A percentile compares a stretch with the other conserved stretches of the same genome.
Conservation (phyloP, 2,888 invertebrate genomes). For the Rhingia rostrata region DNA sequence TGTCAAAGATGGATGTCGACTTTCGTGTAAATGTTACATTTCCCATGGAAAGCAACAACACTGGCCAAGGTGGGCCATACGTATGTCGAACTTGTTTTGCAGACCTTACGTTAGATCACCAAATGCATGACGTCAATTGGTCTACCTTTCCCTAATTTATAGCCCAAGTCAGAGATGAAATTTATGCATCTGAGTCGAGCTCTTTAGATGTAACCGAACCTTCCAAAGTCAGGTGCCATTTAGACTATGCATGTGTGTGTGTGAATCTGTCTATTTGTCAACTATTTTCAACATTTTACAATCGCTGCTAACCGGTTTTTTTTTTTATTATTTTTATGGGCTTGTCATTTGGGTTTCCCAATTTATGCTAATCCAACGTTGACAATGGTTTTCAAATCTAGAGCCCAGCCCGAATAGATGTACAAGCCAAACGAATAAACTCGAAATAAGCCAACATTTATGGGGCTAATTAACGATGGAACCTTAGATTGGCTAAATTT, state of each 20-base stretch:
- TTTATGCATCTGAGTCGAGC: conserved; percentile 32
- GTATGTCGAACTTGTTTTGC: neutral
- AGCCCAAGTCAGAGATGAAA: neutral
- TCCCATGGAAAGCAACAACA: too few species aligned
- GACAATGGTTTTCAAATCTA: conserved; percentile 58
- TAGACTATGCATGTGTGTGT: neutral
- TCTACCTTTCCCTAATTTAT: neutral
- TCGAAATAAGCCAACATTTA: conserved; percentile 50
- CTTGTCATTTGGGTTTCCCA: conserved; percentile 56
- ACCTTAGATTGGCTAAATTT: conserved; percentile 25
- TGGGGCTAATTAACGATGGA: conserved; percentile 53
- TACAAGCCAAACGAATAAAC: conserved; percentile 15
- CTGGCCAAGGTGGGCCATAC: too few species aligned
- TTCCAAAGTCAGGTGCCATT: conserved; percentile 30
- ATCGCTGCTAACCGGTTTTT: conserved; percentile 61
- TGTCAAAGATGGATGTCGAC: conserved; percentile 15
- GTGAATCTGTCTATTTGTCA: conserved; percentile 28
- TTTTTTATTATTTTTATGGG: conserved; percentile 49
- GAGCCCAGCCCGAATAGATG: conserved; percentile 32
- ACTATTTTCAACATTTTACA: conserved; percentile 42
- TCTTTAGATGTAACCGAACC: conserved; percentile 19
- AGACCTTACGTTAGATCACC: neutral
- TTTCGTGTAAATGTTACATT: too few species aligned
- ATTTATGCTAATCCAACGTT: conserved; percentile 60
- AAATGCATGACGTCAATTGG: conserved; percentile 15